Evolutionary conservation across 1,140 invertebrate species (phyloP), one percentile per base, ranked within the genome.

Genomic region (Bombus pyrosoma): DNA sequence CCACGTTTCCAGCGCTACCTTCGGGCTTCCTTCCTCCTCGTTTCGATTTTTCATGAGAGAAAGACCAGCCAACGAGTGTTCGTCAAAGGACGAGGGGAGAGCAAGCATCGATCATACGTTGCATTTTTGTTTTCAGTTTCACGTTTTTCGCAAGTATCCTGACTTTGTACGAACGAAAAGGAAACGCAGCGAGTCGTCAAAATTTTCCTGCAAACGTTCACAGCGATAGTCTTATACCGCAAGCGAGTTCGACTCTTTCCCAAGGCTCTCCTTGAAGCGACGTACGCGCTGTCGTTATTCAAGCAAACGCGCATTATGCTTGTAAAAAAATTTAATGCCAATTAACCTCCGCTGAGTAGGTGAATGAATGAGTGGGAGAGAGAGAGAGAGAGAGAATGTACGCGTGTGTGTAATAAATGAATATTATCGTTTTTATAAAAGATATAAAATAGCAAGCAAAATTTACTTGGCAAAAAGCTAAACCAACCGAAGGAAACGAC

Each of bases 241-340:
- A 62, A 73, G 28, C 41, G 57, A 18, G 41, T 73, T 85, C 77
- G 53, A 85, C 81, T 89, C 85, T 81, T 81, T 85, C 66, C 73
- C 81, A 87, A 88, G 86, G 77, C 68, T 75, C 66, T 85, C 18
- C 73, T 78, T 57, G 41, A 25, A 77, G 8, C 12, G 18, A 75
- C 43, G 34, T 25, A 32, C 75, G 39, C 28, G 22, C 5, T 41
- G 37, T 53, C 25, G 0, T 64, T 77, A 83, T 79, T 77, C 75
- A n/a, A 77, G 43, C 74, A n/a, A 28, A n/a, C 68, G n/a, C 28
- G 82, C 37, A 59, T 43, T 71, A 37, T 32, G 72, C 12, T 82
- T 39, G 62, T 64, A 84, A 84, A 57, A 69, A 83, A 68, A 41
- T 53, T 76, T 28, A 83, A 77, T 43, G 18, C 41, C 74, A 37